Percentiles rank a stretch among this genome's conserved stretches.
phyloP scores from a whole-genome alignment of 2,113 vertebrate genomes.

The Pteruthius melanotis region DNA sequence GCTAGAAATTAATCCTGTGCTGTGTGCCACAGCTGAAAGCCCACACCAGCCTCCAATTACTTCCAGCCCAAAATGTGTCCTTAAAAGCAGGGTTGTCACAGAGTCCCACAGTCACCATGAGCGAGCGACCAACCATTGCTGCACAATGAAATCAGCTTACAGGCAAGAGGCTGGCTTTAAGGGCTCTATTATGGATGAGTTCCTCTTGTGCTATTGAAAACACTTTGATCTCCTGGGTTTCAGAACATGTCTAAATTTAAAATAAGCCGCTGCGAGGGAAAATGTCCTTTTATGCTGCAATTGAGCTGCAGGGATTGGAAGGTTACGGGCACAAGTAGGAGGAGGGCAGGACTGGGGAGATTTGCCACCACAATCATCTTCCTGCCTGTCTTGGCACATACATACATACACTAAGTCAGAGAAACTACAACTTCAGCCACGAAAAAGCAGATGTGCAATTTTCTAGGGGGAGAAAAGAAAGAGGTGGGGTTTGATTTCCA shows the following conservation, averaged over 20 bases:
- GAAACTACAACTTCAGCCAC: not conserved
- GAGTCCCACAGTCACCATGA: not conserved
- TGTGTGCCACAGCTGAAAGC: not conserved
- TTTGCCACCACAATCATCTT: not conserved
- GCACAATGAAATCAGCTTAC: not conserved
- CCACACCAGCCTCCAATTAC: not conserved
- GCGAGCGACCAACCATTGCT: accelerated
- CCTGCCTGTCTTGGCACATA: not conserved
- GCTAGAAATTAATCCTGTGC: not conserved
- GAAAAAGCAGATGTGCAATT: not conserved
- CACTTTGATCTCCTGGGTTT: not conserved
- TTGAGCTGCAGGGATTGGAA: not conserved
- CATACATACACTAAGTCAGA: not conserved
- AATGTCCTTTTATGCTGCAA: not conserved
- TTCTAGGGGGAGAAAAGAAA: not conserved
- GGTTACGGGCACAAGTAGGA: not conserved
- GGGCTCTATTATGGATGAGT: not conserved
- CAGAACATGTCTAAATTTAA: not conserved
- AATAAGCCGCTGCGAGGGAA: not conserved
- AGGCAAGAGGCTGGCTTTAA: not conserved
- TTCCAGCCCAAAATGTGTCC: not conserved
- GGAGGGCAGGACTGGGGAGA: not conserved
- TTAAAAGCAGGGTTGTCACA: not conserved
- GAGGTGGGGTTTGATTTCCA: not conserved
- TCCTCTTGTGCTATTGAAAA: not conserved